These are phyloP conservation scores for Caretta caretta DNA, from an alignment of 2,113 vertebrate genomes.

Conservation along the genomic window DNA sequence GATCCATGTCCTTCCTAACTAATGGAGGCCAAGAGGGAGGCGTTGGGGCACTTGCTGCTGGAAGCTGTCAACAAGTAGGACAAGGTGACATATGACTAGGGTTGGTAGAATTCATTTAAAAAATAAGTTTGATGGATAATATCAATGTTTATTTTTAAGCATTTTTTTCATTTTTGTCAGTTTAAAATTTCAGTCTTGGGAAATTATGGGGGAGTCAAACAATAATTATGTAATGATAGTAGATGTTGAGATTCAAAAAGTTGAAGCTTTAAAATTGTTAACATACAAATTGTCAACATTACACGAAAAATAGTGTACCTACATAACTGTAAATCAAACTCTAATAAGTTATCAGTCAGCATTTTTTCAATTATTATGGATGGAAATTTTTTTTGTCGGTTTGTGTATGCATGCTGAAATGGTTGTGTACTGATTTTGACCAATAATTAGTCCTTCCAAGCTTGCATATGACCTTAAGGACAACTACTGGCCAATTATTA, in stretches of 20 bases:
- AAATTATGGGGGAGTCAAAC: not conserved
- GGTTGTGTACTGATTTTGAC: too few relatives aligned
- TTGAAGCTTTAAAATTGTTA: too few relatives aligned
- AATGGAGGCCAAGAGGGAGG: not conserved
- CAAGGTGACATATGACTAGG: not conserved
- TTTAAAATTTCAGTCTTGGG: not conserved
- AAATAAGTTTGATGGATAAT: not conserved
- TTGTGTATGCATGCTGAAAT: too few relatives aligned
- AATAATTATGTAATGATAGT: too few relatives aligned
- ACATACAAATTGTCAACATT: too few relatives aligned
- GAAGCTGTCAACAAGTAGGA: not conserved
- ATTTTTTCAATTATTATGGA: too few relatives aligned
- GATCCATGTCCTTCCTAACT: not conserved
- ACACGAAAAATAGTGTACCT: too few relatives aligned
- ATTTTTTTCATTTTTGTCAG: not conserved
- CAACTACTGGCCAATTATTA: not conserved
- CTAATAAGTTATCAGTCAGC: too few relatives aligned
- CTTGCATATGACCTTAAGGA: not conserved
- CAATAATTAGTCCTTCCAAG: too few relatives aligned
- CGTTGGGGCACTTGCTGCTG: not conserved
- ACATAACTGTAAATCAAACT: too few relatives aligned
- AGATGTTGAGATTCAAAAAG: too few relatives aligned
- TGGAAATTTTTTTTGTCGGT: too few relatives aligned
- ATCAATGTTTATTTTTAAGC: not conserved
- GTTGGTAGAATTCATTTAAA: not conserved